Evolutionary conservation across 1,140 invertebrate genomes (phyloP).

Genomic region (Caerostris darwini): DNA sequence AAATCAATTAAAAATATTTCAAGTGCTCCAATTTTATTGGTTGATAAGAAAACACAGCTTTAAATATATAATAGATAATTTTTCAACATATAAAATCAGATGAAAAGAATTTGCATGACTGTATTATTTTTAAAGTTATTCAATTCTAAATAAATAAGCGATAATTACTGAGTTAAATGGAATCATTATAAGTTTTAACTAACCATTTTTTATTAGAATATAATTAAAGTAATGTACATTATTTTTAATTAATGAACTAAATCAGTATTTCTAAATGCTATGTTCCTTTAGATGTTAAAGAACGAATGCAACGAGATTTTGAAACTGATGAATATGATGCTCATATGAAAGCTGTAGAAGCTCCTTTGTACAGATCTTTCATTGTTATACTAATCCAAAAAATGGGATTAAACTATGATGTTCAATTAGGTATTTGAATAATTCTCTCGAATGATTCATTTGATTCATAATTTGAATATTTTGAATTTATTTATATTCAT

Average conservation of each 20-base stretch:
- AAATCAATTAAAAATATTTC: no score
- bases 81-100: no score
- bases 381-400: constrained; percentile 90
- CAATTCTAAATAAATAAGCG: no score
- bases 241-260: background rate
- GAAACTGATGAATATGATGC: constrained; percentile 71
- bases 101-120: no score
- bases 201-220: no score
- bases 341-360: constrained; percentile 89
- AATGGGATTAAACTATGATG: constrained; percentile 90
- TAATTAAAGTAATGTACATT: no score
- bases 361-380: constrained; percentile 92
- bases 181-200: no score
- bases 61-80: no score
- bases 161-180: no score
- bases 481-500: background rate
- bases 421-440: constrained; percentile 86
- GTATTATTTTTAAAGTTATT: no score
- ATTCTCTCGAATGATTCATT: background rate
- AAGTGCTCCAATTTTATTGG: no score
- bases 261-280: background rate
- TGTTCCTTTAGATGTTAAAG: constrained; percentile 17
- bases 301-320: constrained; percentile 6
- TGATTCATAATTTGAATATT: background rate
- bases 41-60: no score